Percentiles rank a stretch among this genome's conserved stretches.
Evolutionary conservation across 2,888 invertebrate species (phyloP).

Genomic region (Agonum fuliginosum): DNA sequence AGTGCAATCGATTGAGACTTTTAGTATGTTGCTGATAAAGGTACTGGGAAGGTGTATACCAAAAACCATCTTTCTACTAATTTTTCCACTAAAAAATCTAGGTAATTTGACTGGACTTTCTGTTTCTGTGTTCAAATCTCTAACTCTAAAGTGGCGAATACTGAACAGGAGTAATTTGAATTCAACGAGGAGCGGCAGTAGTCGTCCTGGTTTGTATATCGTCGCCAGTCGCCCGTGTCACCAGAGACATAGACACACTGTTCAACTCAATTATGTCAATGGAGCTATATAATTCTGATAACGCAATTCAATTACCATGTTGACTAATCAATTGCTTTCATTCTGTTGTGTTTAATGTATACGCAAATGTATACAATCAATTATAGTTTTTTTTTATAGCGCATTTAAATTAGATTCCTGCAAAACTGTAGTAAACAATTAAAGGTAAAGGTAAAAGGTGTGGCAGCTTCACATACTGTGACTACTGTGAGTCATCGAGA

Average conservation of each 20-base stretch:
- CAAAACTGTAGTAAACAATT: too few species aligned
- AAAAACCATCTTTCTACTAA: too few species aligned
- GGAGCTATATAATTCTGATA: conserved; percentile 17
- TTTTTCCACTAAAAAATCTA: too few species aligned
- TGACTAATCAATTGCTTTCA: conserved; percentile 29
- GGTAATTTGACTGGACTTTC: not conserved
- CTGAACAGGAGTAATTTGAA: conserved; percentile 41
- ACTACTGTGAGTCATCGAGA: too few species aligned
- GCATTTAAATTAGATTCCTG: too few species aligned
- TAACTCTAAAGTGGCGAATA: not conserved
- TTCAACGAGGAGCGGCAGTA: conserved; percentile 34
- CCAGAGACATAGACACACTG: not conserved
- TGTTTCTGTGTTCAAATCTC: not conserved
- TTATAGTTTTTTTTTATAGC: too few species aligned
- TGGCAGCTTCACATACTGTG: too few species aligned
- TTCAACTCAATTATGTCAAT: conserved; percentile 43
- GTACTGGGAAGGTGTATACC: too few species aligned
- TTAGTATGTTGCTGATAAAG: too few species aligned
- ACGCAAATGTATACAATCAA: not conserved
- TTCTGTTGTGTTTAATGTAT: conserved; percentile 2
- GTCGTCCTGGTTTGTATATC: not conserved
- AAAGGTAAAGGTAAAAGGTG: too few species aligned
- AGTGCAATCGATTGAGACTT: too few species aligned
- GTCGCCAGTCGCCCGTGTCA: conserved; percentile 16
- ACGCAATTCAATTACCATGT: conserved; percentile 10